Percentiles rank a stretch among this genome's conserved stretches.
Evolutionary conservation across 2,797 vertebrate species (phyloP).

Genomic region (Oryzias dopingdopingensis): DNA sequence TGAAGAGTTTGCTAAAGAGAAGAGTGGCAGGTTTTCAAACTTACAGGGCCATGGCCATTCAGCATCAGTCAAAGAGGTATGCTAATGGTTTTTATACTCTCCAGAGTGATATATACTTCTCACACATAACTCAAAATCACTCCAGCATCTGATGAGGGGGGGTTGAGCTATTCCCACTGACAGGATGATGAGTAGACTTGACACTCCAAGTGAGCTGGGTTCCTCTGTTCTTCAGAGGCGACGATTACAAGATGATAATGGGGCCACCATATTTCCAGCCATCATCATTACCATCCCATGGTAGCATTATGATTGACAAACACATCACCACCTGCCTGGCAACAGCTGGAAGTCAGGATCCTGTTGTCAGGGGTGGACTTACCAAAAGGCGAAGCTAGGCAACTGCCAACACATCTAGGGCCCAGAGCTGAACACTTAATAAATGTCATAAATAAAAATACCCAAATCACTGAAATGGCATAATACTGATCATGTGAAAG

Average conservation of each 20-base stretch:
- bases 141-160: slow-evolving; percentile 55
- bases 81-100: slow-evolving; percentile 56
- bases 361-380: slow-evolving; percentile 53
- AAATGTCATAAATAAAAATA: too few relatives aligned
- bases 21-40: slow-evolving; percentile 49
- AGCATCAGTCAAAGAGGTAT: slow-evolving; percentile 48
- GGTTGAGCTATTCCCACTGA: slow-evolving; percentile 61
- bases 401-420: background rate
- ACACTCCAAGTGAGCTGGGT: slow-evolving; percentile 57
- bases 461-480: too few relatives aligned
- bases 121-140: slow-evolving; percentile 63
- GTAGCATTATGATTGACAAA: slow-evolving; percentile 64
- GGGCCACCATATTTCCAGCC: slow-evolving; percentile 59
- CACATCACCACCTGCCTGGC: slow-evolving; percentile 68
- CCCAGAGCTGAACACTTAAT: too few relatives aligned
- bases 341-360: slow-evolving; percentile 56
- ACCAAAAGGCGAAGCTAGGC: slow-evolving; percentile 10
- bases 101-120: slow-evolving; percentile 35
- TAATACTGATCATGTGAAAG: too few relatives aligned
- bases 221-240: slow-evolving; percentile 49
- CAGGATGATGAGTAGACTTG: slow-evolving; percentile 73
- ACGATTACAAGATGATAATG: slow-evolving; percentile 74
- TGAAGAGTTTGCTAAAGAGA: background rate
- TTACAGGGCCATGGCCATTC: slow-evolving; percentile 51
- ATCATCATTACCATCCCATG: slow-evolving; percentile 55